Evolutionary conservation across 2,797 vertebrate genomes (phyloP), one percentile per base, ranked within the genome.

Genomic region (Bradypodion ventrale): DNA sequence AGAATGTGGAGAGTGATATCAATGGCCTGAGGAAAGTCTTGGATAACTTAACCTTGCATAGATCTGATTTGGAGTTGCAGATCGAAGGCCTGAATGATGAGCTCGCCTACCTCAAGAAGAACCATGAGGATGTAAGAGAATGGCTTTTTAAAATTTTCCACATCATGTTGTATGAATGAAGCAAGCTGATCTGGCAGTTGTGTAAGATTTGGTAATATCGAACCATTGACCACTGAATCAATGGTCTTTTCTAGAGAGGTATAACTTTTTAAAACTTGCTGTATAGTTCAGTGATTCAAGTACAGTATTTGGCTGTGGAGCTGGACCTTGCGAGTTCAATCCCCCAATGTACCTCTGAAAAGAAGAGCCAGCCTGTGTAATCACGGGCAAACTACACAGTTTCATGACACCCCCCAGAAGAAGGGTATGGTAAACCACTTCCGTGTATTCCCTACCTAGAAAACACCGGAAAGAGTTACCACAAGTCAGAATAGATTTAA

Each of bases 41-140:
- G 82, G 93, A 93, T 5, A 91, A 90, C 4, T 77, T 93, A 49
- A 92, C 92, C 62, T 75, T 93, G 91, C 65, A 79, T 29, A 80
- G 80, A 12, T 87, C 90, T 0, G 85, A 93, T 82, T 66, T 93
- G 68, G 92, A 94, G 83, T 68, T 85, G 85, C 92, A 92, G 77
- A 76, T 83, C 0, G 92, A 94, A 83, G 62, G 86, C 83, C 84
- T 92, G 65, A 87, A 60, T 0, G 89, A 94, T 79, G 92, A 92
- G 65, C 84, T 94, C 74, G 78, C 78, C 77, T 90, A 87, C 65
- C 78, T 93, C 83, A 93, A 65, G 85, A 92, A 91, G 88, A 93
- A 90, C 83, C 93, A 93, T 0, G 89, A 92, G 74, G 92, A 93
- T 90, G 94, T 93, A 35, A 42, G 79, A 16, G 27, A 23, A 21